Conservation (phyloP, 2,888 invertebrate species). For the Tipula helvola region DNA sequence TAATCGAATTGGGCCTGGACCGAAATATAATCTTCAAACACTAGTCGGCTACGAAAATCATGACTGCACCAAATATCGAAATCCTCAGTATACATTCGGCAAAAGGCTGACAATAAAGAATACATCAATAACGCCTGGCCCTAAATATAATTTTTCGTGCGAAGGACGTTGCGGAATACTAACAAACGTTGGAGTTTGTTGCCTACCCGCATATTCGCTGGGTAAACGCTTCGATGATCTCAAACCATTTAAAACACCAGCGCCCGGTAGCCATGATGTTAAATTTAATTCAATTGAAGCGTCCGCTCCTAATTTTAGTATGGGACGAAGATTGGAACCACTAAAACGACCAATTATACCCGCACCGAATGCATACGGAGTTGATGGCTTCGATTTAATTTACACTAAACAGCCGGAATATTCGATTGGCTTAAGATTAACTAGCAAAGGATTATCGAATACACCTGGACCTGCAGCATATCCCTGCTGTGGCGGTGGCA, state of each 20-base stretch:
- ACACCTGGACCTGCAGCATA: constrained; percentile 34
- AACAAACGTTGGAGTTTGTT: constrained; percentile 25
- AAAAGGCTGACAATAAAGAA: constrained; percentile 18
- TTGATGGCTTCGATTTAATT: neutral
- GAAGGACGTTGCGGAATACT: constrained; percentile 26
- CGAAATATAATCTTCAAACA: neutral
- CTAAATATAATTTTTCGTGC: constrained; percentile 14
- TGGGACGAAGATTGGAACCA: constrained; percentile 20
- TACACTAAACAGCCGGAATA: neutral
- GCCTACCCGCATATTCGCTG: constrained; percentile 39
- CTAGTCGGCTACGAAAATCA: neutral
- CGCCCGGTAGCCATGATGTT: constrained; percentile 27
- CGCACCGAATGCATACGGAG: neutral
- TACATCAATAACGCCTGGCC: constrained; percentile 26
- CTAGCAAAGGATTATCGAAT: constrained; percentile 14
- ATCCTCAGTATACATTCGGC: constrained; percentile 33
- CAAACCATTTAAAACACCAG: constrained; percentile 22
- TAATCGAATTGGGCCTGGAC: neutral
- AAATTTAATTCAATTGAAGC: constrained; percentile 22
- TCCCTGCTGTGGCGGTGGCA: constrained; percentile 17
- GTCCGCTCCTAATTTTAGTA: constrained; percentile 25
- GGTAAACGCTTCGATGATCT: constrained; percentile 25
- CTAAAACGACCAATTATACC: neutral
- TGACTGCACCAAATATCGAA: neutral
- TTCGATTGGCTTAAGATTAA: constrained; percentile 24